Evolutionary conservation across 2,888 invertebrate species (phyloP).

Genomic region (Schizaphis graminum): DNA sequence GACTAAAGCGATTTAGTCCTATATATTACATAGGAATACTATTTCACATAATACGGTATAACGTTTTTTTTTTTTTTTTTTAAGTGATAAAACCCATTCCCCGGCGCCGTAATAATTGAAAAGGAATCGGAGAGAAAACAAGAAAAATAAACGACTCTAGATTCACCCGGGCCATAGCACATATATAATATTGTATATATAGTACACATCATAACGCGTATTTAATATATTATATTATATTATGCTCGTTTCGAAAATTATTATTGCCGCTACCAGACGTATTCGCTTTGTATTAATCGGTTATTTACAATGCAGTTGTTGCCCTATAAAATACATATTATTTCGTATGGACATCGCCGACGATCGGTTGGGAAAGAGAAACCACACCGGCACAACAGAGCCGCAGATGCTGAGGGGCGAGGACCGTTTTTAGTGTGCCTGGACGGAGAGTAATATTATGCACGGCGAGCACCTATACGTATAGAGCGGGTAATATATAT

Average conservation of each 20-base stretch:
- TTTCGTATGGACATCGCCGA: conserved; percentile 24
- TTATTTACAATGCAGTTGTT: conserved; percentile 65
- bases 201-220: background rate
- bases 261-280: conserved; percentile 20
- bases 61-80: background rate
- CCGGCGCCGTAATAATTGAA: conserved; percentile 53
- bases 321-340: conserved; percentile 55
- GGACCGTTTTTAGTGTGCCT: background rate
- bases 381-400: background rate
- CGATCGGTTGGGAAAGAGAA: background rate
- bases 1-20: background rate
- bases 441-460: background rate
- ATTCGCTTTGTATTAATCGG: conserved; percentile 55
- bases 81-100: conserved; percentile 55
- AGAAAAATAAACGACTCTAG: conserved; percentile 3
- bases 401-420: background rate
- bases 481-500: background rate
- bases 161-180: background rate
- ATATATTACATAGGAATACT: background rate
- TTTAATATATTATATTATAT: conserved; percentile 3
- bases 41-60: background rate
- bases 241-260: conserved; percentile 21
- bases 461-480: background rate
- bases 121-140: conserved; percentile 20
- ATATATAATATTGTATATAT: background rate